Evolutionary conservation across 1,140 invertebrate genomes (phyloP).

Genomic region (Pseudomyrmex cubaensis): DNA sequence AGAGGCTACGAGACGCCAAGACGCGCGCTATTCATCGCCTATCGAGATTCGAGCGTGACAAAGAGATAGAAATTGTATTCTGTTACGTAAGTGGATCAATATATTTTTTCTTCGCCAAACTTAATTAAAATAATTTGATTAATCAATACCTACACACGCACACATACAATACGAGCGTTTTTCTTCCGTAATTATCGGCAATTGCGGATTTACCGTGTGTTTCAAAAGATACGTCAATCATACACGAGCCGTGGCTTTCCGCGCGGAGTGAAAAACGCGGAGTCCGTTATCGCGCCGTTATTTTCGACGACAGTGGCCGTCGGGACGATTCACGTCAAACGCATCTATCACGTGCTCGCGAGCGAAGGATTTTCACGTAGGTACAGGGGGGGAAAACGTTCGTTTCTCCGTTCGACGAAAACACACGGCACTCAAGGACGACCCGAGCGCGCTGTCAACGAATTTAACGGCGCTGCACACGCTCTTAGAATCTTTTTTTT

Average conservation of each 20-base stretch:
- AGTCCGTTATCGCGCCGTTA: constrained; percentile 64
- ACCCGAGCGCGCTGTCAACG: constrained; percentile 38
- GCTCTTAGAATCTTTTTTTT: constrained; percentile 15
- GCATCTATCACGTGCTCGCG: constrained; percentile 67
- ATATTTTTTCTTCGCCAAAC: too few species aligned
- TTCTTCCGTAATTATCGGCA: constrained; percentile 7
- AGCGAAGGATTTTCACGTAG: constrained; percentile 65
- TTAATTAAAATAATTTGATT: too few species aligned
- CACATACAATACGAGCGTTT: background rate
- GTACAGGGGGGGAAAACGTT: constrained; percentile 3
- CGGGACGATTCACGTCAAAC: constrained; percentile 59
- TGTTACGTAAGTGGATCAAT: constrained; percentile 13
- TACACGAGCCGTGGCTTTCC: constrained; percentile 35
- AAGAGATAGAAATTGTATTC: constrained; percentile 10
- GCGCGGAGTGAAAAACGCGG: constrained; percentile 62
- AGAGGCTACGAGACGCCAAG: constrained; percentile 6
- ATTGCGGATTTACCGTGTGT: constrained; percentile 18
- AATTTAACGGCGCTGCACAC: constrained; percentile 45
- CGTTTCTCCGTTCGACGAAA: constrained; percentile 56
- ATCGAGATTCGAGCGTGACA: constrained; percentile 13
- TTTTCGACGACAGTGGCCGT: constrained; percentile 54
- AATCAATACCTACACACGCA: too few species aligned
- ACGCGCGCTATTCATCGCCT: background rate
- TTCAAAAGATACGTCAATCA: constrained; percentile 45
- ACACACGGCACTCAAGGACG: constrained; percentile 30